Conservation (phyloP, 2,113 vertebrate genomes). For the human region DNA sequence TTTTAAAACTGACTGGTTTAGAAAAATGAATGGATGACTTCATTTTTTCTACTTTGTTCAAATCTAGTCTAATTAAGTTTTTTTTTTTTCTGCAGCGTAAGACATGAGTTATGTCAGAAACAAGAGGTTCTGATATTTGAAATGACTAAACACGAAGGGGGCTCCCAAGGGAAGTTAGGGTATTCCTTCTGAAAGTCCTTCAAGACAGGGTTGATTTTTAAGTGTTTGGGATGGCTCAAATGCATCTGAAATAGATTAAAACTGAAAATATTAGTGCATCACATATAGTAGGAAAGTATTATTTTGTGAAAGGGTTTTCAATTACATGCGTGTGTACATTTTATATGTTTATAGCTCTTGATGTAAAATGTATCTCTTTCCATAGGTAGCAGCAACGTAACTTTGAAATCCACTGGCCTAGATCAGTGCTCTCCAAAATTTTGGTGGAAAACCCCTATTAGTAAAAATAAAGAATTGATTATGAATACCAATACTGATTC, state of each 20-base stretch:
- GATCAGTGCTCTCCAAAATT: not conserved
- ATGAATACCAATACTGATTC: not conserved
- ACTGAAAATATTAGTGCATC: not conserved
- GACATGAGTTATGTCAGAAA: not conserved
- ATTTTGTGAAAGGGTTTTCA: not conserved
- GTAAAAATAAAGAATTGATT: not conserved
- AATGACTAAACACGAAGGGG: not conserved
- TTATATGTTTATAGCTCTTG: not conserved
- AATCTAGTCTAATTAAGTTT: not conserved
- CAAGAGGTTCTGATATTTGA: not conserved
- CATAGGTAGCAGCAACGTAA: not conserved
- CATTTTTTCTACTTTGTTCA: not conserved
- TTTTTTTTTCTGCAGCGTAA: not conserved
- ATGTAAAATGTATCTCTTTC: not conserved
- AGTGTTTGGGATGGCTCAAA: not conserved
- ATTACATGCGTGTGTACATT: not conserved
- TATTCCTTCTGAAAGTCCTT: not conserved
- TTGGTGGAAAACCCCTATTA: not conserved
- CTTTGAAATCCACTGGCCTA: not conserved
- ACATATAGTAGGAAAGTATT: not conserved
- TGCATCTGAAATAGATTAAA: not conserved
- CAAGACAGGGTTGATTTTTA: not conserved
- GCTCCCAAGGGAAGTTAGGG: not conserved
- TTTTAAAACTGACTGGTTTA: not conserved
- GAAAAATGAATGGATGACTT: not conserved